Percentiles rank a stretch among this genome's conserved stretches.
Conservation (phyloP, 2,113 vertebrate species). For the Procavia capensis region DNA sequence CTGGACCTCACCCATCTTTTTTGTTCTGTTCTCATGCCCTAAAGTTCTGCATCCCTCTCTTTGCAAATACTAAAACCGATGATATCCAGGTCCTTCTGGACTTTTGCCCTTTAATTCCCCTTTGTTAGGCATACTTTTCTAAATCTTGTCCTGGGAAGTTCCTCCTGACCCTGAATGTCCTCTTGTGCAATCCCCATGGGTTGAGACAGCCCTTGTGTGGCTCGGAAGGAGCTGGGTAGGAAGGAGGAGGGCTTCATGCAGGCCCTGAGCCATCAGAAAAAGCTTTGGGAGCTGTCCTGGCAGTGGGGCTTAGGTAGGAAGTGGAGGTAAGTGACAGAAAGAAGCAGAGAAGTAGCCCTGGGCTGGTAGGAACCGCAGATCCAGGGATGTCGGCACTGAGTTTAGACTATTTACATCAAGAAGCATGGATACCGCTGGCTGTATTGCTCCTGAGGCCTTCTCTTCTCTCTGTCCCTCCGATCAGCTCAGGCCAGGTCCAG, state of each 20-base stretch:
- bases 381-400: not conserved
- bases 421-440: not conserved
- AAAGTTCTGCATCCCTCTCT: conserved; percentile 41
- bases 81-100: conserved; percentile 36
- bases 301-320: not conserved
- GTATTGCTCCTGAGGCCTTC: no score
- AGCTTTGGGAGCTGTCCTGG: not conserved
- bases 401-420: not conserved
- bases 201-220: not conserved
- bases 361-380: not conserved
- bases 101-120: not conserved
- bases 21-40: not conserved
- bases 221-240: accelerated
- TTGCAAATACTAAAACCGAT: conserved; percentile 36
- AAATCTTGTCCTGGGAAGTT: not conserved
- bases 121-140: not conserved
- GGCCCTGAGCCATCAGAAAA: not conserved
- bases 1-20: not conserved
- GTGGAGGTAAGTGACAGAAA: not conserved
- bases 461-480: not conserved
- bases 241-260: not conserved
- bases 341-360: not conserved
- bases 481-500: not conserved
- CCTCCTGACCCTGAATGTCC: conserved; percentile 39
- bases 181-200: not conserved